Evolutionary conservation across 2,113 vertebrate species (phyloP).

Genomic region (Anolis sagrei): DNA sequence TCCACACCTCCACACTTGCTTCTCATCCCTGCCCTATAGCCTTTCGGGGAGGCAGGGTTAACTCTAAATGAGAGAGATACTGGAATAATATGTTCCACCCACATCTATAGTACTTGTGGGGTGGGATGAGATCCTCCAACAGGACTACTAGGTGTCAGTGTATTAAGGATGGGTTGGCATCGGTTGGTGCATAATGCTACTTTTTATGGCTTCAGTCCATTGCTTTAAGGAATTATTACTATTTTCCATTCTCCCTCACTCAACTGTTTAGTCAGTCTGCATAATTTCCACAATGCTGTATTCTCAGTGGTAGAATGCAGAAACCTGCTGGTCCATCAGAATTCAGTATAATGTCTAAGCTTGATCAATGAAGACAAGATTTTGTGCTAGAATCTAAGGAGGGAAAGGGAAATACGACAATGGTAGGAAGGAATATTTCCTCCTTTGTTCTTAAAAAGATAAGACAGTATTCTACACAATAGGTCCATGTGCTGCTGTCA

Average conservation of each 20-base stretch:
- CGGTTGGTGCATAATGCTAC: neutral
- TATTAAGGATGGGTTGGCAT: neutral
- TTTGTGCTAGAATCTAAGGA: neutral
- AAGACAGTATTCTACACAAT: neutral
- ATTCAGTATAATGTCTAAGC: neutral
- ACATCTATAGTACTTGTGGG: neutral
- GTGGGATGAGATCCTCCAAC: neutral
- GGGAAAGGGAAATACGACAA: neutral
- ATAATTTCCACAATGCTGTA: neutral
- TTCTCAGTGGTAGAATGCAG: neutral
- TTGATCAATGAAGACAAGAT: neutral
- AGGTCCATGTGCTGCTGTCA: neutral
- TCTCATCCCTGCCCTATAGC: neutral
- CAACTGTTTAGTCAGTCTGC: neutral
- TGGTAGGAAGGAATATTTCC: neutral
- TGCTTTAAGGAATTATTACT: neutral
- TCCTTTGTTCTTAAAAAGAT: neutral
- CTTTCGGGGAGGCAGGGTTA: neutral
- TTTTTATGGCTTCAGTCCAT: neutral
- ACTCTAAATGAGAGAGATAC: neutral
- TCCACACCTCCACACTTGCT: too few species aligned
- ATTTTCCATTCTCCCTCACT: neutral
- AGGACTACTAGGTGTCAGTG: neutral
- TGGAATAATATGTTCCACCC: neutral
- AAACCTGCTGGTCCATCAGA: neutral